Percentiles rank a stretch among this genome's conserved stretches.
phyloP scores from a whole-genome alignment of 2,797 vertebrate species.

The Anas flavirostris region DNA sequence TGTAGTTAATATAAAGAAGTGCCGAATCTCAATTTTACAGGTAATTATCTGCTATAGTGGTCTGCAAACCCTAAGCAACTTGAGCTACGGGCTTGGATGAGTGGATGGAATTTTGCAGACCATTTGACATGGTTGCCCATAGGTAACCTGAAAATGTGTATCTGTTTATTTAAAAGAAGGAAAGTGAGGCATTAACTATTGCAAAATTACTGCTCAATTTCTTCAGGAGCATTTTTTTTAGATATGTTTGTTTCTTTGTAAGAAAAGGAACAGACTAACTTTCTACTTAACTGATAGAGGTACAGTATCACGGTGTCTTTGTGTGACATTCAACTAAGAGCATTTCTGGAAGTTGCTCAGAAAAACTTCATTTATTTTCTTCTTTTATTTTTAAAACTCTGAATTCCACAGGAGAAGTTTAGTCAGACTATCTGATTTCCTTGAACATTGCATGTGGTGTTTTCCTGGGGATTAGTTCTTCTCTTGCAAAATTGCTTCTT shows the following conservation, averaged over 20 bases:
- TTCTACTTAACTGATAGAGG: neutral
- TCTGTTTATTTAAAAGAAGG: neutral
- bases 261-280: neutral
- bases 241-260: neutral
- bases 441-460: neutral
- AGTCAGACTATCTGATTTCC: neutral
- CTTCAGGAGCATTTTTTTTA: neutral
- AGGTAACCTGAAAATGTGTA: neutral
- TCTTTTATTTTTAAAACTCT: neutral
- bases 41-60: neutral
- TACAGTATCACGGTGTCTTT: neutral
- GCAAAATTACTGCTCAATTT: neutral
- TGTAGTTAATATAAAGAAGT: neutral
- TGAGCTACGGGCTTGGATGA: neutral
- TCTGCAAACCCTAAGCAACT: neutral
- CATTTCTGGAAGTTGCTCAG: neutral
- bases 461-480: neutral
- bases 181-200: neutral
- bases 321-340: neutral
- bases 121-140: neutral
- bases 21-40: neutral
- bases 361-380: neutral
- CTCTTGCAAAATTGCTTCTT: constrained; percentile 8
- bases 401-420: neutral
- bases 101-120: neutral